These are phyloP conservation scores for Caenorhabditis auriculariae DNA, from an alignment of 2,888 invertebrate species.

Conservation along the genomic window DNA sequence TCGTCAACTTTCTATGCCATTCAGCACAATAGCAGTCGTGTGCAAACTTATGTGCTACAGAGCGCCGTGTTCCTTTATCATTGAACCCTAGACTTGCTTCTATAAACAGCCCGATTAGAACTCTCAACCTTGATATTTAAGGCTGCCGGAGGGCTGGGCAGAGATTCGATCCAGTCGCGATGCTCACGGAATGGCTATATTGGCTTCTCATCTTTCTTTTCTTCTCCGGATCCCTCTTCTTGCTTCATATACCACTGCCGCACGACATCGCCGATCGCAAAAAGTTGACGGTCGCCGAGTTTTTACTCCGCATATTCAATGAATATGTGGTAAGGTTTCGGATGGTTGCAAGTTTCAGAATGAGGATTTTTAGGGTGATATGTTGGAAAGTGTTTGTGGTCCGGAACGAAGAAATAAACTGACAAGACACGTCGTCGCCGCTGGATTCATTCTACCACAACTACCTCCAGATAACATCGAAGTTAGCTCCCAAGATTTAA, in stretches of 20 bases:
- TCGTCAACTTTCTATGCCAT: too few species aligned
- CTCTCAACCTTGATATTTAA: too few species aligned
- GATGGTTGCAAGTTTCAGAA: too few species aligned
- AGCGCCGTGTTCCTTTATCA: too few species aligned
- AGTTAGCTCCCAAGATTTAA: too few species aligned
- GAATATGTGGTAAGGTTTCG: slow-evolving; percentile 53
- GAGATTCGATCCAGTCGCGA: too few species aligned
- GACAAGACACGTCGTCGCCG: slow-evolving; percentile 35
- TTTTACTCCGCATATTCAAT: slow-evolving; percentile 49
- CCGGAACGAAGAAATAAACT: slow-evolving; percentile 42
- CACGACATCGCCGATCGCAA: slow-evolving; percentile 50
- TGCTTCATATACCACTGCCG: slow-evolving; percentile 51
- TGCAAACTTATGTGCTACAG: too few species aligned
- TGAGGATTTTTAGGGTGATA: slow-evolving; percentile 35
- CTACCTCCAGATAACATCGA: background rate
- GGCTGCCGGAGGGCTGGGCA: too few species aligned
- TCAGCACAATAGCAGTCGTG: too few species aligned
- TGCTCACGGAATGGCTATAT: slow-evolving; percentile 18
- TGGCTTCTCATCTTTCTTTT: slow-evolving; percentile 32
- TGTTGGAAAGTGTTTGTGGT: slow-evolving; percentile 48
- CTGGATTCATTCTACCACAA: slow-evolving; percentile 11
- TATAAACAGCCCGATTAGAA: too few species aligned
- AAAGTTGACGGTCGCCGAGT: slow-evolving; percentile 53
- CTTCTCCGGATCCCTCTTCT: slow-evolving; percentile 24
- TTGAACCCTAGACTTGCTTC: too few species aligned